Evolutionary conservation across 2,113 vertebrate species (phyloP).

Genomic region (Gavia stellata): DNA sequence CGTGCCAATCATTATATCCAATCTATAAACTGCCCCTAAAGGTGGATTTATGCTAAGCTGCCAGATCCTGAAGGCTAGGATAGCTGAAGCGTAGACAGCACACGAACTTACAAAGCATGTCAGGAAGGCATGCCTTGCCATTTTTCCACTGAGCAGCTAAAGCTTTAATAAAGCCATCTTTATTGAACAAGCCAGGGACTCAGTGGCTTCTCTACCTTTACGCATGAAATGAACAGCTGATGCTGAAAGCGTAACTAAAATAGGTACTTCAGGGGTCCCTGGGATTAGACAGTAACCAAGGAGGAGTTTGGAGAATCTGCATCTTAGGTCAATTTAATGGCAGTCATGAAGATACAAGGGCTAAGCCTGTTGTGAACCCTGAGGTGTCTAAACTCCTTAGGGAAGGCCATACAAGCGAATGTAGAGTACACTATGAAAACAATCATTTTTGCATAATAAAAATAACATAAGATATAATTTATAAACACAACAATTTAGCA

Average conservation of each 20-base stretch:
- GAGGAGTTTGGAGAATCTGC: background rate
- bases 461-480: background rate
- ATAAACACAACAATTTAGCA: background rate
- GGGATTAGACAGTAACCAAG: background rate
- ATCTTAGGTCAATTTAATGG: background rate
- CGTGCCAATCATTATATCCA: background rate
- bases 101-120: background rate
- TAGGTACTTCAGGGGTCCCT: background rate
- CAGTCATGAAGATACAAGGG: background rate
- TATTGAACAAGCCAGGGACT: background rate
- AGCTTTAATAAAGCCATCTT: background rate
- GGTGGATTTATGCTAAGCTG: background rate
- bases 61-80: background rate
- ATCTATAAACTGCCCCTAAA: background rate
- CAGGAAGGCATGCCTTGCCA: background rate
- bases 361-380: background rate
- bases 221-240: background rate
- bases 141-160: background rate
- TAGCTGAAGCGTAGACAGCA: background rate
- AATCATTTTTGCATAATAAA: background rate
- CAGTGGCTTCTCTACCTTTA: background rate
- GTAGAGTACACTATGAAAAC: background rate
- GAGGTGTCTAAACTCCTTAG: background rate
- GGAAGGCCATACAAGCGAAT: background rate
- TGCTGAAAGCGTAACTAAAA: background rate